A percentile compares a stretch with the other conserved stretches of the same genome.
Conservation (phyloP, 2,888 invertebrate species). For the Cacoxenus indagator region DNA sequence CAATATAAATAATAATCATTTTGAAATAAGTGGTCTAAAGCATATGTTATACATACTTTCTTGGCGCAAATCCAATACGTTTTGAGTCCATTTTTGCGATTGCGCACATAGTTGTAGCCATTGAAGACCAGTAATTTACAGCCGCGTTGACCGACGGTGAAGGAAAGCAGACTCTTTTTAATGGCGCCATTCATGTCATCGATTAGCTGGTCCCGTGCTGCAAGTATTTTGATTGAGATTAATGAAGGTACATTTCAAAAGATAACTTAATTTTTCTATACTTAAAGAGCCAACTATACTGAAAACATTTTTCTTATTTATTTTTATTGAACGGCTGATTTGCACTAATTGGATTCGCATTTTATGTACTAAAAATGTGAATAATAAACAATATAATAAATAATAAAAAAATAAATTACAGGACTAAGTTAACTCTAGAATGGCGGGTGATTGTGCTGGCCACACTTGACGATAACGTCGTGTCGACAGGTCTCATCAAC, state of each 20-base stretch:
- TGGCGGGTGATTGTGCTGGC: constrained; percentile 70
- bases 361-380: background rate
- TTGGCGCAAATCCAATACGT: constrained; percentile 71
- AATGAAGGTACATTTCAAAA: constrained; percentile 5
- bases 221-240: background rate
- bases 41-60: constrained; percentile 55
- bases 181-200: constrained; percentile 39
- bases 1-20: background rate
- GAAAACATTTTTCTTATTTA: constrained; percentile 35
- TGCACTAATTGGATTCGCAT: background rate
- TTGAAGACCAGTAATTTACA: constrained; percentile 65
- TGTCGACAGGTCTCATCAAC: constrained; percentile 64
- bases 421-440: constrained; percentile 54
- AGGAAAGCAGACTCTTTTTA: constrained; percentile 56
- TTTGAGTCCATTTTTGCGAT: constrained; percentile 67
- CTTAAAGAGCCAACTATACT: constrained; percentile 34
- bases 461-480: constrained; percentile 69
- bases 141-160: constrained; percentile 67
- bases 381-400: no score
- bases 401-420: no score
- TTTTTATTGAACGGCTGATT: constrained; percentile 14
- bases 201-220: constrained; percentile 7
- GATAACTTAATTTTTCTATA: constrained; percentile 14
- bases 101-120: constrained; percentile 68
- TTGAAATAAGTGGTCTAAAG: background rate